A percentile compares a stretch with the other conserved stretches of the same genome.
These are phyloP conservation scores for Phylloscopus trochiloides DNA, from an alignment of 2,113 vertebrate genomes.

Conservation along the genomic window DNA sequence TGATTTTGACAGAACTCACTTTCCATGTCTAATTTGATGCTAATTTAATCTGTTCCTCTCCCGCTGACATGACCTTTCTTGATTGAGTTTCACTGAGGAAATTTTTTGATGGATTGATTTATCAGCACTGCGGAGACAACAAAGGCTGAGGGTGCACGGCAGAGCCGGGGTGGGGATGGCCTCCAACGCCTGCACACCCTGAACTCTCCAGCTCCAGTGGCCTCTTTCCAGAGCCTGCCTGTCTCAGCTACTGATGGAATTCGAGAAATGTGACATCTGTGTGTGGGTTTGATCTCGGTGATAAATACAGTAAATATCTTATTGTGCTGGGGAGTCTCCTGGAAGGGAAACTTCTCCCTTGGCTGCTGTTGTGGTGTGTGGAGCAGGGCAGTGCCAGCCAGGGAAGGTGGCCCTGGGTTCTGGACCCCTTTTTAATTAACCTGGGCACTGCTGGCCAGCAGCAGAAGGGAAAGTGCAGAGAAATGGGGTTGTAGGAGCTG, in stretches of 20 bases:
- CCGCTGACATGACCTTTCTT: conserved; percentile 99
- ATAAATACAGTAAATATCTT: conserved; percentile 73
- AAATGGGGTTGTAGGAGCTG: background rate
- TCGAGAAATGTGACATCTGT: conserved; percentile 75
- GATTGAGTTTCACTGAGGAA: conserved; percentile 99
- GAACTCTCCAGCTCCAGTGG: conserved; percentile 68
- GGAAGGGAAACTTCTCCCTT: conserved; percentile 36
- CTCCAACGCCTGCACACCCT: conserved; percentile 58
- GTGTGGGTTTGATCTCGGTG: conserved; percentile 69
- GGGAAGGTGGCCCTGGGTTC: background rate
- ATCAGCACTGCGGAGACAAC: conserved; percentile 98
- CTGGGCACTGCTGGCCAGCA: background rate
- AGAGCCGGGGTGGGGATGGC: conserved; percentile 69
- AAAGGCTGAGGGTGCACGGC: conserved; percentile 89
- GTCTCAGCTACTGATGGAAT: conserved; percentile 81
- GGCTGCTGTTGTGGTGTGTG: background rate
- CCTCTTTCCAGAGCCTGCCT: conserved; percentile 71
- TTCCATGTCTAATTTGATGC: conserved; percentile 99
- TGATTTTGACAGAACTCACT: conserved; percentile 99
- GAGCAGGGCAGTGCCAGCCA: background rate
- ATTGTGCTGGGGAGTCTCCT: conserved; percentile 35
- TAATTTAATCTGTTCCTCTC: conserved; percentile 99
- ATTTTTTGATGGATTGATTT: conserved; percentile 99
- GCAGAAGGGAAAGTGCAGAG: background rate
- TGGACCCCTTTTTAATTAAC: background rate